Conservation (phyloP, 2,797 vertebrate genomes). For the Platyrinchus mystaceus region DNA sequence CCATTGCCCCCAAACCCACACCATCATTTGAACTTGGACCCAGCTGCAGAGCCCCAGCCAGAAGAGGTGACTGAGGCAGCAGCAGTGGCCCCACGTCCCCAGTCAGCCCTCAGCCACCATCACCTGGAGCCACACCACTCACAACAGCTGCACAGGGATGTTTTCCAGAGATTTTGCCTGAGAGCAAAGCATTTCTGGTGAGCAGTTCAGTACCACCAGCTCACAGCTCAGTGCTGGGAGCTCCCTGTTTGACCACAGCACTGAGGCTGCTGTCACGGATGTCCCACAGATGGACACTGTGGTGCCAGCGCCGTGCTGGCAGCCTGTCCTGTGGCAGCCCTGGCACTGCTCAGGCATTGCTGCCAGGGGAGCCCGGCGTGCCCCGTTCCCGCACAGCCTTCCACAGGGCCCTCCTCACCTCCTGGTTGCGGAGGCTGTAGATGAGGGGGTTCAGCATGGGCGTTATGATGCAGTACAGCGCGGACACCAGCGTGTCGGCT, state of each 20-base stretch:
- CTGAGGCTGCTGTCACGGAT: not conserved
- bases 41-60: not conserved
- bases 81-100: fast-evolving
- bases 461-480: slow-evolving; percentile 33
- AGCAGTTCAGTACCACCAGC: not conserved
- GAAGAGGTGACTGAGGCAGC: not conserved
- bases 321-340: not conserved
- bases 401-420: slow-evolving; percentile 8
- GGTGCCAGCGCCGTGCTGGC: fast-evolving
- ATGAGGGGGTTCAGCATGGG: slow-evolving; percentile 67
- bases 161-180: not conserved
- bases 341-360: fast-evolving
- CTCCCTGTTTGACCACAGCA: not conserved
- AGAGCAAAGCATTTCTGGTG: not conserved
- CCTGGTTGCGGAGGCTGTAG: slow-evolving; percentile 67
- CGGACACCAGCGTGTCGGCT: not conserved
- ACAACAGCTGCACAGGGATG: not conserved
- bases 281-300: fast-evolving
- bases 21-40: not conserved
- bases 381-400: not conserved
- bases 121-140: not conserved
- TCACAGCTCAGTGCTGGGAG: not conserved
- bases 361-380: fast-evolving
- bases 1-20: not conserved
- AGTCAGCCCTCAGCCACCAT: not conserved